Evolutionary conservation across 2,797 vertebrate genomes (phyloP).

Genomic region (Notoglanidium macrostoma): DNA sequence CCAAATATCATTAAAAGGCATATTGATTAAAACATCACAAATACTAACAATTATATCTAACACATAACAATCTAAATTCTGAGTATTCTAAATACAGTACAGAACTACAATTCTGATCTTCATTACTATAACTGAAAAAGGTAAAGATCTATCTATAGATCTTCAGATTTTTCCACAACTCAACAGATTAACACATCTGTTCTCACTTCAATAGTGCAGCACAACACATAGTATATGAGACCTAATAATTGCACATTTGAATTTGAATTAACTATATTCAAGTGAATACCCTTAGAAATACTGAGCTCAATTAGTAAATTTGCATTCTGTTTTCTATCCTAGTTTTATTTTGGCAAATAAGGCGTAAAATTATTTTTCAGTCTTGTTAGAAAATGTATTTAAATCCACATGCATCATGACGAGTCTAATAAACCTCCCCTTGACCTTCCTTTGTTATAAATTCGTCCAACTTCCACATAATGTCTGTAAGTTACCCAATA

Average conservation of each 20-base stretch:
- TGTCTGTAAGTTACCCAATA: constrained; percentile 81
- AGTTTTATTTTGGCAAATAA: not conserved
- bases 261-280: not conserved
- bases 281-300: not conserved
- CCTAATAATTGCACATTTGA: not conserved
- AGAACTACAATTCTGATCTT: not conserved
- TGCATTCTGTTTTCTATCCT: not conserved
- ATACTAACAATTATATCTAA: not conserved
- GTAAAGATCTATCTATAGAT: not conserved
- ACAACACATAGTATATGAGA: not conserved
- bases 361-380: constrained; percentile 23
- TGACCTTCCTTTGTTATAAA: constrained; percentile 70
- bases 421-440: constrained; percentile 68
- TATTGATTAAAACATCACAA: not conserved
- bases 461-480: constrained; percentile 74
- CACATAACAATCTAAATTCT: too few relatives aligned
- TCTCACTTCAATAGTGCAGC: not conserved
- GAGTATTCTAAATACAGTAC: not conserved
- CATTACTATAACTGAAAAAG: not conserved
- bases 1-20: not conserved
- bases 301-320: not conserved
- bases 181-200: not conserved
- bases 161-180: not conserved
- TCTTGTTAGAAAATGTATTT: constrained; percentile 62
- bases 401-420: constrained; percentile 60